phyloP scores from a whole-genome alignment of 1,140 invertebrate species.

The Camponotus floridanus region DNA sequence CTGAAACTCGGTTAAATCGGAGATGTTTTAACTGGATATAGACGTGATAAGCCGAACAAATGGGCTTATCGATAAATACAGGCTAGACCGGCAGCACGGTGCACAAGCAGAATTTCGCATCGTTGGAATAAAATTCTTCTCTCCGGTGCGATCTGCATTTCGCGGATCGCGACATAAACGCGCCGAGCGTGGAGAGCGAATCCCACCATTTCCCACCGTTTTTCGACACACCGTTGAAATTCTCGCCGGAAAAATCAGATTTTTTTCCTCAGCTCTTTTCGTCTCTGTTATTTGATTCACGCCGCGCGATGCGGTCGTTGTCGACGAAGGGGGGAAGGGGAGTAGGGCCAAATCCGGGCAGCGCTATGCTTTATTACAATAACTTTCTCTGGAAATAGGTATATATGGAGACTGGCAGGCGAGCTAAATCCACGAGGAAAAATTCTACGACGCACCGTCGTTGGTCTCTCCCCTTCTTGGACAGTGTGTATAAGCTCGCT shows the following conservation, averaged over 20 bases:
- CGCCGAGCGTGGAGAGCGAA: conserved; percentile 25
- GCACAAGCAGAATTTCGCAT: conserved; percentile 28
- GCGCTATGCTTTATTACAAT: conserved; percentile 61
- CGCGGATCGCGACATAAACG: conserved; percentile 58
- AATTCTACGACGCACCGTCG: conserved; percentile 26
- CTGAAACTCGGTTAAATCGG: not conserved
- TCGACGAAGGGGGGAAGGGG: not conserved
- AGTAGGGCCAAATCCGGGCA: conserved; percentile 24
- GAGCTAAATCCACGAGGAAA: conserved; percentile 58
- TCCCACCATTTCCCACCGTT: conserved; percentile 40
- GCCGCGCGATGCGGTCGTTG: conserved; percentile 35
- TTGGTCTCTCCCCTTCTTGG: conserved; percentile 22
- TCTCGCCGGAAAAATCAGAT: conserved; percentile 55
- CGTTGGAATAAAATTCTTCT: conserved; percentile 47
- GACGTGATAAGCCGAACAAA: conserved; percentile 17
- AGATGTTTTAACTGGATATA: not conserved
- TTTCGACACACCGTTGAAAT: conserved; percentile 57
- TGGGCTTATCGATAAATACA: conserved; percentile 41
- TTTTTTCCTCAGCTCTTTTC: conserved; percentile 57
- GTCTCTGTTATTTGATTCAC: conserved; percentile 61
- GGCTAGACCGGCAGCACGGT: not conserved
- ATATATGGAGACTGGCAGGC: conserved; percentile 60
- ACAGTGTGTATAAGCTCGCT: conserved; percentile 46
- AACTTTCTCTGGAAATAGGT: conserved; percentile 56
- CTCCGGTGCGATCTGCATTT: conserved; percentile 52